Evolutionary conservation across 2,113 vertebrate genomes (phyloP), one percentile per base, ranked within the genome.

Genomic region (Aptenodytes forsteri): DNA sequence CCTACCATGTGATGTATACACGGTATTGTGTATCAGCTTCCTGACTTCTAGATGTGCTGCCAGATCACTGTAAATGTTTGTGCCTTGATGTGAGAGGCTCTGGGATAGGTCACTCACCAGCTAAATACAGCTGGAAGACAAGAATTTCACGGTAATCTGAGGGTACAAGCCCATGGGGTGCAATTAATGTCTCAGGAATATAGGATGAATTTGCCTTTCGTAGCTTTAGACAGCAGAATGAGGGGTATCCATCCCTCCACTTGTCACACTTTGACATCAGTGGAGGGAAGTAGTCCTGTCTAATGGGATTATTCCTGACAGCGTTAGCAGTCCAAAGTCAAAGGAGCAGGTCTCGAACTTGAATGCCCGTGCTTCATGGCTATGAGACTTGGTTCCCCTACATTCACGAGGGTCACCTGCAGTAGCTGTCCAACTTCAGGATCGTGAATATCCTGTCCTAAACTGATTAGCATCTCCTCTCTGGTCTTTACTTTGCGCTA

Each of bases 21-120:
- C 2, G 2, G 92, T 76, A n/a, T 88, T 77, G 66, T 14, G 70
- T 97, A 20, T 97, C 97, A 90, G 75, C 95, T 83, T 88, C 81
- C 77, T 0, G 2, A 22, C 73, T 85, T 66, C 73, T 79, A 47
- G 84, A 44, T 88, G 52, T 54, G 70, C 85, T n/a, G 58, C 78
- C 87, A 91, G 90, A 56, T 93, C 85, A 9, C 87, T 61, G 38
- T 4, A 36, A 65, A 67, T 44, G 66, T 34, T 44, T 71, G 52
- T 91, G 78, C 61, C 81, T 52, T 47, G 49, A 27, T 38, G 36
- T 23, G 25, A 85, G 25, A 76, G 26, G 16, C 66, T 22, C 56
- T 27, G 22, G 10, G 73, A 17, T 15, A 32, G 54, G 58, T 50
- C 40, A 56, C 49, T 79, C 29, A 20, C 36, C 46, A 65, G 71